Base-by-base conservation (phyloP, 30 jellyfish, hydroid and myxozoan species). In the Hydra vulgaris region DNA sequence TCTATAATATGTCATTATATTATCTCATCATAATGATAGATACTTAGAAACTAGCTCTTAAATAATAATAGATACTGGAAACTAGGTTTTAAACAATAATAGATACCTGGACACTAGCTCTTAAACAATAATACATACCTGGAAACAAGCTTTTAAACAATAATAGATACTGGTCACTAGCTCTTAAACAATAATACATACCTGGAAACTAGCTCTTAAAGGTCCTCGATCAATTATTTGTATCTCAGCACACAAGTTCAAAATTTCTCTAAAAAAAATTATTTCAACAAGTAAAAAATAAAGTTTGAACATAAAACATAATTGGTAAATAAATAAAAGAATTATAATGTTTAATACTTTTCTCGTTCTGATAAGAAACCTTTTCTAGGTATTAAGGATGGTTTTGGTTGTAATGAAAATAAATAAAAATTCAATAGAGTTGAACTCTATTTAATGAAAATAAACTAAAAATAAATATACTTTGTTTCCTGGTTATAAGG, bases 401-500 rank as follows among this genome's bases (percentile, higher is more conserved):
- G 15, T 1, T 68, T 3, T 68, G 4, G 7, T 3, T 8, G 16
- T 3, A 68, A n/a, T 3, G 15, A 5, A 68, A 7, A 68, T 3
- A 7, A 68, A 68, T 3, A 68, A 68, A 68, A n/a, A n/a, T n/a
- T n/a, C n/a, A n/a, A 68, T 4, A 15, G 75, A 23, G 16, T 68
- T 8, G 16, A 68, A 15, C 75, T 3, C 75, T 68, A 8, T 68
- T 20, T 23, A 7, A 68, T 68, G 7, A 3, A 1, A 68, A 20
- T 68, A 16, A n/a, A 68, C 4, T 68, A n/a, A 68, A 1, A n/a
- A 68, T 68, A 81, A 7, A 18, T 26, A 72, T 76, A 90, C 97
- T 95, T 86, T 12, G 97, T 85, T 74, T 90, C 91, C 27, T 73
- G 78, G 84, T 86, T 81, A 66, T 90, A 90, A 23, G 97, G 97